These are phyloP conservation scores for Pomacea maculata DNA, from an alignment of 1,140 invertebrate genomes.

Conservation along the genomic window DNA sequence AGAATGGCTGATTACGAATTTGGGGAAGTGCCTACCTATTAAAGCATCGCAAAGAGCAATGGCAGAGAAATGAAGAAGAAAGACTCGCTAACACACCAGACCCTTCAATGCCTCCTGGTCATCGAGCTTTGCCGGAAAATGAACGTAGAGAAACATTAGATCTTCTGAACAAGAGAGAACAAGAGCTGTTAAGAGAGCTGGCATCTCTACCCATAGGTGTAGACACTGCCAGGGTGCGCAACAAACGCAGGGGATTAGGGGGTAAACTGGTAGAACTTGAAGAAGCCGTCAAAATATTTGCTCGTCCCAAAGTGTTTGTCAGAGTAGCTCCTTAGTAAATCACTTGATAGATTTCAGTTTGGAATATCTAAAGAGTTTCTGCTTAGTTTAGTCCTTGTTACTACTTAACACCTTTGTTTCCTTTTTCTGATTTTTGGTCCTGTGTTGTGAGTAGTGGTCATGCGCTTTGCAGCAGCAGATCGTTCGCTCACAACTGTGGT, in stretches of 20 bases:
- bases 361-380: neutral
- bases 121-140: conserved; percentile 79
- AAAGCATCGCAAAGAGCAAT: conserved; percentile 60
- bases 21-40: conserved; percentile 64
- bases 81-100: conserved; percentile 66
- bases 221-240: conserved; percentile 81
- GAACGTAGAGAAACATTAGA: conserved; percentile 80
- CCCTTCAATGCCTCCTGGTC: conserved; percentile 78
- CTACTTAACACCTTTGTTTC: no score
- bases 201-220: conserved; percentile 84
- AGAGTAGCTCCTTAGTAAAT: conserved; percentile 69
- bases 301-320: conserved; percentile 87
- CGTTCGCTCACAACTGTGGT: no score
- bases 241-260: conserved; percentile 83
- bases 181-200: conserved; percentile 79
- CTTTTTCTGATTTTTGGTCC: no score
- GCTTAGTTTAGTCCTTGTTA: no score
- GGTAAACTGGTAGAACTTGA: conserved; percentile 84
- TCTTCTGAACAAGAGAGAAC: conserved; percentile 81
- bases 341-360: neutral
- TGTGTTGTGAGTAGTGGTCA: no score
- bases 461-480: no score
- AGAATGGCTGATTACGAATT: conserved; percentile 48
- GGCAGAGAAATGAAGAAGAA: conserved; percentile 68
- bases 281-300: conserved; percentile 89